Base-by-base conservation (phyloP, 1,140 invertebrate genomes). In the Drosophila pandora region DNA sequence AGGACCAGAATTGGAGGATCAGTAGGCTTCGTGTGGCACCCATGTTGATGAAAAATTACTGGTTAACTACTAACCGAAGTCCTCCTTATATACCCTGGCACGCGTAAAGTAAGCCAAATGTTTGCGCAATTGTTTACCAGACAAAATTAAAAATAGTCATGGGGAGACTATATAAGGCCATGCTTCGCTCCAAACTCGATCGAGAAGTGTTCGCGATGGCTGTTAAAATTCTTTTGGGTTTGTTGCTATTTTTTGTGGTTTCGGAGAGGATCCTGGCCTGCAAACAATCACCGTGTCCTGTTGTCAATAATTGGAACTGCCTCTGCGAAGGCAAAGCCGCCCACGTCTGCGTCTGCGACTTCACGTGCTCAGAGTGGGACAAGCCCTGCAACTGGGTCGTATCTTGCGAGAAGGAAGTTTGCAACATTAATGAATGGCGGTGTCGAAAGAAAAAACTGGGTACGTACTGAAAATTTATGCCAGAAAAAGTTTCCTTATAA, bases 361-460 rank as follows among this genome's bases (percentile, higher is more conserved):
- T 74, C 2, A 74, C 71, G 25, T 74, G 71, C n/a, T 57, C 71
- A 23, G 71, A 48, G 9, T 74, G 71, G 71, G 71, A 74, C 12
- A 64, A 74, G 5, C 70, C 71, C 59, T 74, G 71, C 59, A 74
- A 74, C 22, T 74, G 71, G 71, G 60, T 55, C 2, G 12, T 57
- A 13, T 64, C 41, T 7, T 74, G 71, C 10, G 0, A 8, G 2
- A 13, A 9, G 0, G 71, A 74, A n/a, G 13, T 74, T 10, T 4
- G 0, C 0, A 28, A 30, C 10, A 74, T 74, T 17, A 74, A 74
- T 5, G 0, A 1, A 0, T 3, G 2, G 12, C 70, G 71, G 1
- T 5, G 2, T 3, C 4, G 3, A 3, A 57, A 37, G 8, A 57
- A 52, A 5, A 74, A 74, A 23, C 39, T 74, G 10, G 3, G 71